A percentile compares a stretch with the other conserved stretches of the same genome.
phyloP scores from a whole-genome alignment of 1,140 invertebrate genomes.

The Hermetia illucens region DNA sequence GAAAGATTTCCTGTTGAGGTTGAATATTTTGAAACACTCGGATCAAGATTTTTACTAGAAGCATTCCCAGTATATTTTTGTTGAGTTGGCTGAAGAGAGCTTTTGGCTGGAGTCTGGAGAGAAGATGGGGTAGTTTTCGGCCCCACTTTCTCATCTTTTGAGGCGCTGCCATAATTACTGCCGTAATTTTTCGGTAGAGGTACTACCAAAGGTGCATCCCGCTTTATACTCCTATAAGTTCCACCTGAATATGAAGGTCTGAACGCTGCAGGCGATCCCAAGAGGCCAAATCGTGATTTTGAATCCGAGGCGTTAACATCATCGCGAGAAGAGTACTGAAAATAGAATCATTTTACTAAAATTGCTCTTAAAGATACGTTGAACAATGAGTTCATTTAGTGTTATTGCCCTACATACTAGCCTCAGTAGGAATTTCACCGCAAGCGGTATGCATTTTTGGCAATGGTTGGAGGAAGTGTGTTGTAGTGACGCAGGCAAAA shows the following conservation, averaged over 20 bases:
- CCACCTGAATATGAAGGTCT: slow-evolving; percentile 27
- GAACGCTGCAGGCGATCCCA: slow-evolving; percentile 22
- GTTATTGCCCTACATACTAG: too few species aligned
- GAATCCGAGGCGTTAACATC: slow-evolving; percentile 13
- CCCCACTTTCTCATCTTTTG: slow-evolving; percentile 12
- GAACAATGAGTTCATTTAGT: too few species aligned
- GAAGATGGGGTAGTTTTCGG: too few species aligned
- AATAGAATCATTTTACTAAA: too few species aligned
- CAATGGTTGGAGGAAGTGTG: too few species aligned
- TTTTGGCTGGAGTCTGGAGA: too few species aligned
- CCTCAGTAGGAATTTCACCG: too few species aligned
- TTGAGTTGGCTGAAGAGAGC: too few species aligned
- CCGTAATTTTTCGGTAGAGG: slow-evolving; percentile 15
- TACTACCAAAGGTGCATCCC: slow-evolving; percentile 6
- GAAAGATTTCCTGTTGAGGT: slow-evolving; percentile 15
- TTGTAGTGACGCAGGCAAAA: too few species aligned
- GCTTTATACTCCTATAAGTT: slow-evolving; percentile 24
- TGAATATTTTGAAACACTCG: slow-evolving; percentile 11
- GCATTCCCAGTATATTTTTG: slow-evolving; percentile 7
- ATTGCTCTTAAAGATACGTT: too few species aligned
- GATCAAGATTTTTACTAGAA: neutral
- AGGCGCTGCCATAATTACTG: slow-evolving; percentile 15
- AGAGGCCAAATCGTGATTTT: slow-evolving; percentile 2
- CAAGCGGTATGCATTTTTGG: too few species aligned
- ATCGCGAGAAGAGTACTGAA: slow-evolving; percentile 18